These are phyloP conservation scores for Tetramorium simillimum DNA, from an alignment of 1,140 invertebrate species.

Conservation along the genomic window DNA sequence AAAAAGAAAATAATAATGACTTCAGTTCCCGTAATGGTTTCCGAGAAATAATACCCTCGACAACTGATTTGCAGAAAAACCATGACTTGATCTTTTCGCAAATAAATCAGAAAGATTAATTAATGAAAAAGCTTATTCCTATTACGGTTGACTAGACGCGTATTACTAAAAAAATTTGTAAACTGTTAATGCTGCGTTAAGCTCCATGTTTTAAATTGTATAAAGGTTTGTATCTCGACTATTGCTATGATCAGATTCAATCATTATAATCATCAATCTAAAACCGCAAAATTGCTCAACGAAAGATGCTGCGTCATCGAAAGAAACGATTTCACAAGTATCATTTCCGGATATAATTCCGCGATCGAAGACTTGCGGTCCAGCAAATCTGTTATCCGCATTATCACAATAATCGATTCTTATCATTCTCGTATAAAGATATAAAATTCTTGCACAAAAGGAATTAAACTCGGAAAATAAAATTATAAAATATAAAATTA, in stretches of 20 bases:
- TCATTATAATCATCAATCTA: background rate
- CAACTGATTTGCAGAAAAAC: constrained; percentile 9
- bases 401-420: constrained; percentile 8
- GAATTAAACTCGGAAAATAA: background rate
- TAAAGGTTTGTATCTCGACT: background rate
- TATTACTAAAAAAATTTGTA: background rate
- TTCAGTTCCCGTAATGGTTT: constrained; percentile 43
- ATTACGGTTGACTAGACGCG: background rate
- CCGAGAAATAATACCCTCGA: constrained; percentile 22
- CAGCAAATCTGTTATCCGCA: constrained; percentile 36
- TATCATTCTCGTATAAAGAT: constrained; percentile 1
- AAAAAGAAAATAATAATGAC: constrained; percentile 19
- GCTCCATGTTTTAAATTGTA: background rate
- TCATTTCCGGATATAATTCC: constrained; percentile 22
- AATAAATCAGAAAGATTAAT: constrained; percentile 25
- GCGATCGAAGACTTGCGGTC: constrained; percentile 23
- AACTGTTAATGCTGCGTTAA: background rate
- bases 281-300: background rate
- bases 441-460: background rate
- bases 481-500: background rate
- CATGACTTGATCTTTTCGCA: background rate
- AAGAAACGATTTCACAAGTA: constrained; percentile 28
- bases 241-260: background rate
- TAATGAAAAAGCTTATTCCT: background rate
- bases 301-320: constrained; percentile 27